Percentiles rank a stretch among this genome's conserved stretches.
Evolutionary conservation across 2,113 vertebrate genomes (phyloP).

Genomic region (Colistium nudipinnis): DNA sequence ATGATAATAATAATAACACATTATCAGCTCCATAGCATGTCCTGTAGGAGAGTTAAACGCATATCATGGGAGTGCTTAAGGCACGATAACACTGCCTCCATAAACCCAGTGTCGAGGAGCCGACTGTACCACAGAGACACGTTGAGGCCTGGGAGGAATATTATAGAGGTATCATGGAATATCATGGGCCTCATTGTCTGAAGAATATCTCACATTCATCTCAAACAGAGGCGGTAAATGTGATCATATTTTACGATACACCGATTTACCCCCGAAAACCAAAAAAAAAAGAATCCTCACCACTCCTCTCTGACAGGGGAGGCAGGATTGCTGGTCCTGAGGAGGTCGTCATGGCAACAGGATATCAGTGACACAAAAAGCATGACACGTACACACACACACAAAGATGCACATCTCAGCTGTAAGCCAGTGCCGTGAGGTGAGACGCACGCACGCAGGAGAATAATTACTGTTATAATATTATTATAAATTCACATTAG

Average conservation of each 20-base stretch:
- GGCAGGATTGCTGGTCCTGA: slow-evolving; percentile 26
- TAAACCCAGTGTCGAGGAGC: slow-evolving; percentile 21
- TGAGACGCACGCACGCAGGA: not conserved
- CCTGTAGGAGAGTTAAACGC: slow-evolving; percentile 26
- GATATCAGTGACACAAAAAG: slow-evolving; percentile 23
- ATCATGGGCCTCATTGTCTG: slow-evolving; percentile 11
- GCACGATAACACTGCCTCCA: slow-evolving; percentile 33
- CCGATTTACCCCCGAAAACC: too few species aligned
- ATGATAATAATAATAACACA: too few species aligned
- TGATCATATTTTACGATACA: not conserved
- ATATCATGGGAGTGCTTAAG: slow-evolving; percentile 22
- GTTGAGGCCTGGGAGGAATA: slow-evolving; percentile 25
- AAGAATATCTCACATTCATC: slow-evolving; percentile 1
- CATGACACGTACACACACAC: not conserved
- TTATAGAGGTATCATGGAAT: slow-evolving; percentile 13
- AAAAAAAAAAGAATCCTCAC: not conserved
- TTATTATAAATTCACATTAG: too few species aligned
- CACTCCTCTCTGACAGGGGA: slow-evolving; percentile 13
- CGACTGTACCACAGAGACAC: slow-evolving; percentile 23
- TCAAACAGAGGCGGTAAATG: not conserved
- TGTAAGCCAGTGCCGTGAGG: not conserved
- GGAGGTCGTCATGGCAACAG: slow-evolving; percentile 55
- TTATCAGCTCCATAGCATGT: slow-evolving; percentile 23
- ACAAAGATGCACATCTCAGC: not conserved
- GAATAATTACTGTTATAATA: not conserved